A percentile compares a stretch with the other conserved stretches of the same genome.
Conservation (phyloP, 1,140 invertebrate species). For the Heliconius himera region DNA sequence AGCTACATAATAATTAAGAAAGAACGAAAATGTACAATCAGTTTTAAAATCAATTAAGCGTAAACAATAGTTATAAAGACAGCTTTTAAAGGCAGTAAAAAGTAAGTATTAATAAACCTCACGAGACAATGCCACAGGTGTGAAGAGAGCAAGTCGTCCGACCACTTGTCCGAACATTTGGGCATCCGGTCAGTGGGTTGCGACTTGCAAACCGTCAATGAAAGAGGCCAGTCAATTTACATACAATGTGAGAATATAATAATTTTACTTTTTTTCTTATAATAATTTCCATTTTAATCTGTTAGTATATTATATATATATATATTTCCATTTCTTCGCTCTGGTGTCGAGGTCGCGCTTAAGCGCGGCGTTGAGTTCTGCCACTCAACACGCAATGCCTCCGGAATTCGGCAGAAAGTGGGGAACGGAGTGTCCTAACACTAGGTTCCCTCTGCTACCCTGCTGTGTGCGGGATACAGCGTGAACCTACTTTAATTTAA, state of each 20-base stretch:
- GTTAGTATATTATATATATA: too few species aligned
- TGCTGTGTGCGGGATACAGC: too few species aligned
- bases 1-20: neutral
- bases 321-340: too few species aligned
- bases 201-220: neutral
- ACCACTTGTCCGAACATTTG: constrained; percentile 29
- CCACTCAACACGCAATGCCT: too few species aligned
- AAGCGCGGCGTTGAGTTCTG: too few species aligned
- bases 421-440: too few species aligned
- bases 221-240: constrained; percentile 10
- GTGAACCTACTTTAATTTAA: too few species aligned
- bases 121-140: constrained; percentile 24
- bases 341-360: too few species aligned
- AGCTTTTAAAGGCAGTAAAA: neutral
- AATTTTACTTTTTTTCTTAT: neutral
- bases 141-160: constrained; percentile 14
- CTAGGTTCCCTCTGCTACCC: too few species aligned
- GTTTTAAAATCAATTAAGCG: neutral
- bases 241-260: neutral
- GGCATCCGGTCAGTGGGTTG: constrained; percentile 41
- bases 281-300: neutral
- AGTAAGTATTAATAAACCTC: neutral
- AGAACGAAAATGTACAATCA: neutral
- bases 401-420: too few species aligned
- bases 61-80: neutral